These are phyloP conservation scores for Candidula unifasciata DNA, from an alignment of 2,888 invertebrate species.

Conservation along the genomic window DNA sequence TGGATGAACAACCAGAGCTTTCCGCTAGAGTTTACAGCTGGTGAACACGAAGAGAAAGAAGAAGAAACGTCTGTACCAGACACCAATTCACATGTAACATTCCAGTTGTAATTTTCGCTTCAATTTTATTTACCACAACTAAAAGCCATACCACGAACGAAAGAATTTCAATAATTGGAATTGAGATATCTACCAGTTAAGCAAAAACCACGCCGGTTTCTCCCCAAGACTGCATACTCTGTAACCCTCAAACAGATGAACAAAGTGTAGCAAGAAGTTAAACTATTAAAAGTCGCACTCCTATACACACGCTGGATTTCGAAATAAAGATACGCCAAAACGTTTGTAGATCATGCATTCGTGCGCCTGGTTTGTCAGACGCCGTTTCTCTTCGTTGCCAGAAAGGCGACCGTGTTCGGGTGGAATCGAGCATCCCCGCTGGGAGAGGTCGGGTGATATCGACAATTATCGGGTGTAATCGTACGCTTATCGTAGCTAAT, in stretches of 20 bases:
- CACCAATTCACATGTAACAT: background rate
- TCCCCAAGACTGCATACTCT: conserved; percentile 18
- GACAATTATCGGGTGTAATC: conserved; percentile 34
- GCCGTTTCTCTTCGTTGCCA: conserved; percentile 29
- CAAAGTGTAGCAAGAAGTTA: background rate
- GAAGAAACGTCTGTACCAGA: no score
- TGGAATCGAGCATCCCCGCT: conserved; percentile 24
- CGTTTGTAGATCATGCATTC: conserved; percentile 22
- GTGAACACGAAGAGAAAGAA: no score
- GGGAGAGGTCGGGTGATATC: conserved; percentile 32
- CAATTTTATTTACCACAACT: background rate
- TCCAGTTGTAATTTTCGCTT: background rate
- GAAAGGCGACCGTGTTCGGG: conserved; percentile 31
- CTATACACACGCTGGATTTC: conserved; percentile 9
- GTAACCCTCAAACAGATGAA: conserved; percentile 30
- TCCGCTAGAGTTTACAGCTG: no score
- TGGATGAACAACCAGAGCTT: no score
- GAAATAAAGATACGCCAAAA: conserved; percentile 31
- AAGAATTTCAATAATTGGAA: conserved; percentile 19
- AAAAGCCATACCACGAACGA: background rate
- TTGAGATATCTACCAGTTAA: conserved; percentile 1
- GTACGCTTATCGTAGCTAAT: conserved; percentile 19
- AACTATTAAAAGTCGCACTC: conserved; percentile 31
- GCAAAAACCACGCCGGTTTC: background rate
- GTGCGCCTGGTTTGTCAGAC: conserved; percentile 25